Evolutionary conservation across 2,797 vertebrate genomes (phyloP).

Genomic region (Carapus acus): DNA sequence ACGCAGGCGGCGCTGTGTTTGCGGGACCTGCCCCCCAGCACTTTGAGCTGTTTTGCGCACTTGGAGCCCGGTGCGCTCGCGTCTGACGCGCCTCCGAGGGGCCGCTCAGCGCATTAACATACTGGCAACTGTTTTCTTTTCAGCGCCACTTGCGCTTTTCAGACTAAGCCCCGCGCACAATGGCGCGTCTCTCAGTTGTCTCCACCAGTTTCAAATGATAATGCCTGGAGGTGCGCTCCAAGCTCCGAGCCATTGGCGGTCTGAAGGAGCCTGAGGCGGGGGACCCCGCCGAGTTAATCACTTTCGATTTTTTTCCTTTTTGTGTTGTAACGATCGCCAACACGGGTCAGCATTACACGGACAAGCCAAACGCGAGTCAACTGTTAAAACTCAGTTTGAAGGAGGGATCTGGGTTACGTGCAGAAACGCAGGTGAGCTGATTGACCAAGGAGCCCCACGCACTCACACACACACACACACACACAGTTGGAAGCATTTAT

Average conservation of each 20-base stretch:
- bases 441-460: no score
- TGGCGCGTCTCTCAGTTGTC: constrained; percentile 48
- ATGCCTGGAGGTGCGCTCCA: constrained; percentile 54
- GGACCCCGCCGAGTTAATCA: constrained; percentile 29
- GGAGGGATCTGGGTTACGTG: rapidly evolving
- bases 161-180: constrained; percentile 57
- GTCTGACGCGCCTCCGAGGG: constrained; percentile 14
- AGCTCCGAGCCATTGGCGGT: constrained; percentile 25
- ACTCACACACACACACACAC: no score
- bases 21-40: no score
- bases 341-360: neutral
- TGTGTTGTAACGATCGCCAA: neutral
- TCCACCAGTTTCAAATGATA: constrained; percentile 59
- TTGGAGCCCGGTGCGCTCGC: constrained; percentile 19
- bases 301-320: constrained; percentile 38
- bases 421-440: no score
- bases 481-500: no score
- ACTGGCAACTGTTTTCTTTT: constrained; percentile 53
- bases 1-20: no score
- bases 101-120: constrained; percentile 50
- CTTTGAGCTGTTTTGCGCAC: no score
- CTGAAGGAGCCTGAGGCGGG: constrained; percentile 20
- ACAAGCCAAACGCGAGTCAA: neutral
- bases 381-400: neutral
- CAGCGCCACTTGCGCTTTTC: constrained; percentile 58